These are phyloP conservation scores for Ectobius pallidus DNA, from an alignment of 2,888 invertebrate species.

Conservation along the genomic window DNA sequence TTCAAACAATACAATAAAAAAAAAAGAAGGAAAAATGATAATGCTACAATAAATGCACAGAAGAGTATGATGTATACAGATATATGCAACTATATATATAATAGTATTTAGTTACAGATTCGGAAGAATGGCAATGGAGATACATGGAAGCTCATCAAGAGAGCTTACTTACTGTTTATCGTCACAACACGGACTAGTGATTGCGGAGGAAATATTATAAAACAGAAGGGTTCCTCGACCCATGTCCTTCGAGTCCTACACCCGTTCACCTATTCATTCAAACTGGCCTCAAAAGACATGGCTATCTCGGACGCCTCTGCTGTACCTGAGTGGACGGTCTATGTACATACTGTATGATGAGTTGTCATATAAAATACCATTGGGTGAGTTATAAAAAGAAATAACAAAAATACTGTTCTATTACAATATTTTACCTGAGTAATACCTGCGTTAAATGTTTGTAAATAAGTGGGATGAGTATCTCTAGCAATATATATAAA, in stretches of 20 bases:
- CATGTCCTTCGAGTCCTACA: background rate
- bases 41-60: conserved; percentile 36
- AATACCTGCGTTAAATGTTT: conserved; percentile 29
- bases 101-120: conserved; percentile 31
- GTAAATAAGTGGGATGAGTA: conserved; percentile 22
- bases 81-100: conserved; percentile 33
- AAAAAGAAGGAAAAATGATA: conserved; percentile 27
- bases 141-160: conserved; percentile 13
- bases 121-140: conserved; percentile 28
- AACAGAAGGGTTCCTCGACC: background rate
- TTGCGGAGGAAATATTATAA: background rate
- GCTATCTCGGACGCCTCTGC: background rate
- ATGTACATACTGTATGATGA: conserved; percentile 21
- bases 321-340: conserved; percentile 30
- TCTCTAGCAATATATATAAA: background rate
- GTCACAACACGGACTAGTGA: conserved; percentile 31
- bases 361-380: conserved; percentile 18
- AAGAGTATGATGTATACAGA: conserved; percentile 35
- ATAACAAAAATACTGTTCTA: conserved; percentile 38
- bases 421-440: conserved; percentile 41
- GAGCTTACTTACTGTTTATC: background rate
- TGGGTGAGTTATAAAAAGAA: conserved; percentile 33
- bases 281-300: background rate
- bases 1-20: background rate
- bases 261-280: background rate